Base-by-base conservation (phyloP, 2,888 invertebrate species). In the Prostheceraeus crozeri region DNA sequence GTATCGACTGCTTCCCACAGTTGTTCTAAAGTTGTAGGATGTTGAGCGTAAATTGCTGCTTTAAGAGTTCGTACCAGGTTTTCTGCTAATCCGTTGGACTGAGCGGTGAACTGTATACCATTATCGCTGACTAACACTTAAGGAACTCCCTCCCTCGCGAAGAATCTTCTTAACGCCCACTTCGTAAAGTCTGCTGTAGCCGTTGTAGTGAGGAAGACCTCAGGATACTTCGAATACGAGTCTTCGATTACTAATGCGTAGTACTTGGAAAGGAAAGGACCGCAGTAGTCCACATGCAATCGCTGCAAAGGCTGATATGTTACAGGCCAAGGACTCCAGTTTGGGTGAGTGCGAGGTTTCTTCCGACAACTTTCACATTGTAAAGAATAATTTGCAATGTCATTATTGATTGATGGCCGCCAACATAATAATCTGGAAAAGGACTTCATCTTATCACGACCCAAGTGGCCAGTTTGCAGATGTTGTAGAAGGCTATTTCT, bases 281-380 rank as follows among this genome's bases (percentile, higher is more conserved):
- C 40, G 19, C n/a, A 40, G 8, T 40, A 40, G 40, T 40, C 40
- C n/a, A 40, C 19, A 19, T 40, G 40, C 40, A 40, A 14, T 40
- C 40, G n/a, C 19, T 40, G 40, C 40, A 40, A 16, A 6, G 40
- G 40, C 19, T 40, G n/a, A 14, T 40, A n/a, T 40, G 40, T 40
- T 14, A 40, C 14, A 16, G 40, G 40, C 40, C 40, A 40, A 19
- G 40, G 14, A 16, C 19, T 19, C 40, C 40, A 40, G 19, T 40
- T 40, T 40, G 40, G 40, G 19, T 40, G 40, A 16, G 40, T 40
- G 4, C 19, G n/a, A 16, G 40, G 40, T 14, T 40, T 40, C 14
- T 19, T 40, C 19, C 40, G n/a, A 40, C 40, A 40, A 16, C 19
- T 19, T 19, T 40, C 40, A 40, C 40, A 40, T n/a, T 14, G 6